Evolutionary conservation across 2,113 vertebrate species (phyloP).

Genomic region (Otocyon megalotis): DNA sequence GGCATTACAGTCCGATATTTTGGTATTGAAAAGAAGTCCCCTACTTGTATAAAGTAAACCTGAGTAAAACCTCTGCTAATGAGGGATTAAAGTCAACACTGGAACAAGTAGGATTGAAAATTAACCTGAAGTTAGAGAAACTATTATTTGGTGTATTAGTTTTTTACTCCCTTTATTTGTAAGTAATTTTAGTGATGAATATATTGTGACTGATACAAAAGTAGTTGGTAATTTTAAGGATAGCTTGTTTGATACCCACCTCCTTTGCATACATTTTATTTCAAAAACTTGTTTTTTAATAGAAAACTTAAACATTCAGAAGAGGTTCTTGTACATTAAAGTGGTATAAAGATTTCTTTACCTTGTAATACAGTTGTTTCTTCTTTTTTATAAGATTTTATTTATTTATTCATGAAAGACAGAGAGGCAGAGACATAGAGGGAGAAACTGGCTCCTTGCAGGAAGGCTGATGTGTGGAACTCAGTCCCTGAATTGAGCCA

Average conservation of each 20-base stretch:
- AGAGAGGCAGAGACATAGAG: too few relatives aligned
- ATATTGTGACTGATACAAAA: neutral
- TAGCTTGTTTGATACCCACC: neutral
- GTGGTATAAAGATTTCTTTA: conserved; percentile 39
- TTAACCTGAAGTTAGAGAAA: conserved; percentile 56
- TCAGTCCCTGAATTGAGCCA: too few relatives aligned
- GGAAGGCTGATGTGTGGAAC: too few relatives aligned
- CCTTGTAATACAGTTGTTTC: neutral
- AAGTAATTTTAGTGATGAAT: conserved; percentile 31
- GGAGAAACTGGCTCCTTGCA: too few relatives aligned
- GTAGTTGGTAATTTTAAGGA: neutral
- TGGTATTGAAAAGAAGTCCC: conserved; percentile 73
- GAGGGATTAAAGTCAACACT: conserved; percentile 2
- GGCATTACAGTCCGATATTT: conserved; percentile 40
- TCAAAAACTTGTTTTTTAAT: conserved; percentile 40
- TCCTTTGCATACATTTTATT: neutral
- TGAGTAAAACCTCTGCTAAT: conserved; percentile 74
- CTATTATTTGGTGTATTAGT: neutral
- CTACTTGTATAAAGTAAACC: conserved; percentile 79
- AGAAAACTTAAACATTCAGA: conserved; percentile 36
- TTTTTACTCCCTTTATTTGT: neutral
- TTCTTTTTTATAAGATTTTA: too few relatives aligned
- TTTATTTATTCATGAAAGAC: too few relatives aligned
- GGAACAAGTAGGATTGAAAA: conserved; percentile 71
- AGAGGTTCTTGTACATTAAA: neutral